phyloP scores from a whole-genome alignment of 1,140 invertebrate genomes.

The Hermatobates lingyangjiaoensis region DNA sequence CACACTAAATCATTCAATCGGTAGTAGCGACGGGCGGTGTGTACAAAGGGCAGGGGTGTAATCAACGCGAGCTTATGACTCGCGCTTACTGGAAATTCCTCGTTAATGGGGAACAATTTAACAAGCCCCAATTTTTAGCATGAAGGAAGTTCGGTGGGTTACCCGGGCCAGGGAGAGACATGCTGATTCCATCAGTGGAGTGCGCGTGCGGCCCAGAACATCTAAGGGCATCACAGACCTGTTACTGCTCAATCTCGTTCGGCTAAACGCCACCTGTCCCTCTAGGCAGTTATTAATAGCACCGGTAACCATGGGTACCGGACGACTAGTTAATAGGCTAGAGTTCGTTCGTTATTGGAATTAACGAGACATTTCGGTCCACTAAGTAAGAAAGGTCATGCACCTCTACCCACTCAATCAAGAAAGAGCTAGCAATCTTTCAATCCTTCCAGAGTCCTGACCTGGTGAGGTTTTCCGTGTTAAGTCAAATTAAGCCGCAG shows the following conservation, averaged over 20 bases:
- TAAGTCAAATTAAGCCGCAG: constrained; percentile 86
- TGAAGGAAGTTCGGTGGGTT: constrained; percentile 56
- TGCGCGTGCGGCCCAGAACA: constrained; percentile 61
- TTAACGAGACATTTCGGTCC: constrained; percentile 51
- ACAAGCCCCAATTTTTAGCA: constrained; percentile 65
- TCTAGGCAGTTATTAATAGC: constrained; percentile 41
- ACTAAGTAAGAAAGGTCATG: constrained; percentile 82
- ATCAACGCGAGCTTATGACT: constrained; percentile 70
- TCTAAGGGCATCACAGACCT: constrained; percentile 70
- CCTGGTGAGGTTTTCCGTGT: constrained; percentile 55
- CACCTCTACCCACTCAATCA: constrained; percentile 74
- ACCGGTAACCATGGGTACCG: constrained; percentile 18
- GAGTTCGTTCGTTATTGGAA: constrained; percentile 71
- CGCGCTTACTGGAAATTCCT: constrained; percentile 75
- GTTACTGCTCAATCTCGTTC: constrained; percentile 64
- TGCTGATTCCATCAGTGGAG: constrained; percentile 60
- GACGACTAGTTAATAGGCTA: constrained; percentile 46
- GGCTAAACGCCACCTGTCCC: constrained; percentile 40
- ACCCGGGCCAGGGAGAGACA: constrained; percentile 45
- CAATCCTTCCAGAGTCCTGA: constrained; percentile 70
- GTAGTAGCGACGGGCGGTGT: constrained; percentile 80
- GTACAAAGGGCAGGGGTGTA: constrained; percentile 76
- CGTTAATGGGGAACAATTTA: constrained; percentile 66
- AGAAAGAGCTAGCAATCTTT: constrained; percentile 83
- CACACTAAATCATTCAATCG: constrained; percentile 68